Base-by-base conservation (phyloP, 1,140 invertebrate genomes). In the Tribolium castaneum region DNA sequence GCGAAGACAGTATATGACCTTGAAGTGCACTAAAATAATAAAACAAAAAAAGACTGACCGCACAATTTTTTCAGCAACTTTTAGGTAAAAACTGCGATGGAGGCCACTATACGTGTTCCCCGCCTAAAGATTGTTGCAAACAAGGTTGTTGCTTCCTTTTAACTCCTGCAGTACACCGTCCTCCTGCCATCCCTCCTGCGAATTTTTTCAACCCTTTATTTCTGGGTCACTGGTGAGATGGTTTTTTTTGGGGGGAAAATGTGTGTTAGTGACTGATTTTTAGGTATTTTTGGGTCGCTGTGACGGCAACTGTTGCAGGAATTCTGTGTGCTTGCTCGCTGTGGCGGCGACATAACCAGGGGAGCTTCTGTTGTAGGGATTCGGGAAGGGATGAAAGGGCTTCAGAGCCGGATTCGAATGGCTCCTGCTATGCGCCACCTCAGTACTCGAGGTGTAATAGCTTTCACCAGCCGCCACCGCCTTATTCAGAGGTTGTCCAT, bases 401-500 rank as follows among this genome's bases (percentile, higher is more conserved):
- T 82, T 93, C 93, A 0, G 92, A 94, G 79, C 90, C 91, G 10
- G 93, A 93, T 82, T 94, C 93, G 0, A 90, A 92, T 4, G 92
- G 92, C 34, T 93, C 93, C 6, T 93, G 92, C 83, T 95, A 93
- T 86, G 91, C 92, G 0, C 93, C 94, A 9, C 94, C 93, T 1
- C 92, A 93, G 80, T 95, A 94, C 82, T 94, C 92, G 81, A 81
- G 93, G 82, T 95, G 94, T 84, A 92, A 92, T 72, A 95, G 93
- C 51, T 93, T 95, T 81, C 92, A 94, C 80, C 93, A 93, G 82
- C 90, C 92, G 0, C 91, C 94, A 35, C 91, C 91, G 74, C 94
- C 94, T 0, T 96, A 96, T 86, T 92, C 92, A 75, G 95, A 96
- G 91, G 94, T 95, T 85, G 14, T n/a, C 1, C 3, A 56, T 6